Conservation (phyloP, 2,888 invertebrate genomes). For the Lacanobia wlatinum region DNA sequence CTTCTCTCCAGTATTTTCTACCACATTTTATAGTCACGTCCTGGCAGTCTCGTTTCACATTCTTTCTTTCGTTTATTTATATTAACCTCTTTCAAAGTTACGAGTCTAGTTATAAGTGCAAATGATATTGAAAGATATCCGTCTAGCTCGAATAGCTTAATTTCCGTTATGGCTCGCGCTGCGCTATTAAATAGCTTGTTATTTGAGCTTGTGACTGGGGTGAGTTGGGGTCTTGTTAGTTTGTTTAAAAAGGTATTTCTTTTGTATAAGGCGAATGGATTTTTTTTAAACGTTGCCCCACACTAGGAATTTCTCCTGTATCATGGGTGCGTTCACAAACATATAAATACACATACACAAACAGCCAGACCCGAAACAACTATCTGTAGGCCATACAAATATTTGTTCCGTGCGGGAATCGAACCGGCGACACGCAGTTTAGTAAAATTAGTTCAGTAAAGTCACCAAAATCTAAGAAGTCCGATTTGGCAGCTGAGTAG, state of each 20-base stretch:
- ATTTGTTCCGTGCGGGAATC: no score
- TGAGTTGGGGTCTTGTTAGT: neutral
- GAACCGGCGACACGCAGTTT: no score
- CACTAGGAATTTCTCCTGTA: no score
- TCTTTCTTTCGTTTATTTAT: slow-evolving; percentile 24
- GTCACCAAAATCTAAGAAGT: no score
- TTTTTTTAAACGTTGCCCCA: no score
- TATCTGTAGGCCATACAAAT: no score
- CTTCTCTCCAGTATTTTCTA: slow-evolving; percentile 12
- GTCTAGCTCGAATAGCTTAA: slow-evolving; percentile 31
- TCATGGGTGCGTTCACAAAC: no score
- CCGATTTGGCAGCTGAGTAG: no score
- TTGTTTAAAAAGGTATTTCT: neutral
- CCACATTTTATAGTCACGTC: slow-evolving; percentile 19
- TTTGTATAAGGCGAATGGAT: neutral
- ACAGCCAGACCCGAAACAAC: no score
- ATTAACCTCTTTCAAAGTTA: slow-evolving; percentile 32
- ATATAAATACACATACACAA: no score
- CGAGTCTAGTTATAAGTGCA: slow-evolving; percentile 35
- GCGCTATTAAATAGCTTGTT: slow-evolving; percentile 34
- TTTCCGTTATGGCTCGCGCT: slow-evolving; percentile 26
- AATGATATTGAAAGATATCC: slow-evolving; percentile 49
- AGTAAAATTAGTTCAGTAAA: no score
- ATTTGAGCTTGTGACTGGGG: slow-evolving; percentile 19
- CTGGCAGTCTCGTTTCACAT: neutral